These are phyloP conservation scores for Dryomyza anilis DNA, from an alignment of 2,888 invertebrate species.

Conservation along the genomic window DNA sequence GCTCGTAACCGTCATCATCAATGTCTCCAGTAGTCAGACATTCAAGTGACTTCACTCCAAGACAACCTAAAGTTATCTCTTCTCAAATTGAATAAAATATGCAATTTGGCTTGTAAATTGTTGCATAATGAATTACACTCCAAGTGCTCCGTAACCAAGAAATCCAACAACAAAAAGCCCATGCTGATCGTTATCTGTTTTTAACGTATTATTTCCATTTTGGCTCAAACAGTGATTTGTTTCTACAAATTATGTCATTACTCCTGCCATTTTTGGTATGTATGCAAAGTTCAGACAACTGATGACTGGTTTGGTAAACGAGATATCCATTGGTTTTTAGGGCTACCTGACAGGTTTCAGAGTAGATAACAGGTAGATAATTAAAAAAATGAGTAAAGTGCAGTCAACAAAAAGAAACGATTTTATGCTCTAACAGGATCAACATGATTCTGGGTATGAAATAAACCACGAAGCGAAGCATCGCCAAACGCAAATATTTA, in stretches of 20 bases:
- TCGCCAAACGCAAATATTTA: no score
- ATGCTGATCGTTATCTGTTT: conserved; percentile 11
- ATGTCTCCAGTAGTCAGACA: background rate
- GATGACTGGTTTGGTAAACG: no score
- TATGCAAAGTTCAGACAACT: no score
- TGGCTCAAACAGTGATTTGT: conserved; percentile 35
- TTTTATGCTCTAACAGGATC: background rate
- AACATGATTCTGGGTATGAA: no score
- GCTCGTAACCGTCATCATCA: no score
- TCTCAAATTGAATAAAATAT: conserved; percentile 15
- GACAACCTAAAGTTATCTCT: background rate
- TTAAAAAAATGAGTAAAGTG: no score
- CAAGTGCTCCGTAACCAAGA: background rate
- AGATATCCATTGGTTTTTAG: no score
- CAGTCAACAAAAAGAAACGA: no score
- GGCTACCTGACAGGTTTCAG: no score
- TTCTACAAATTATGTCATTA: conserved; percentile 56
- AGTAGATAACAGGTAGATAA: no score
- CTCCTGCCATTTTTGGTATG: conserved; percentile 54
- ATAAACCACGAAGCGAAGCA: no score
- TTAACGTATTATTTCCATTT: conserved; percentile 32
- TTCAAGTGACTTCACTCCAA: background rate
- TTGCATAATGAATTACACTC: conserved; percentile 30
- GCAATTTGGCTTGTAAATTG: conserved; percentile 29
- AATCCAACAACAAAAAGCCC: background rate